Base-by-base conservation (phyloP, 2,113 vertebrate genomes). In the Oreochromis tanganicae region DNA sequence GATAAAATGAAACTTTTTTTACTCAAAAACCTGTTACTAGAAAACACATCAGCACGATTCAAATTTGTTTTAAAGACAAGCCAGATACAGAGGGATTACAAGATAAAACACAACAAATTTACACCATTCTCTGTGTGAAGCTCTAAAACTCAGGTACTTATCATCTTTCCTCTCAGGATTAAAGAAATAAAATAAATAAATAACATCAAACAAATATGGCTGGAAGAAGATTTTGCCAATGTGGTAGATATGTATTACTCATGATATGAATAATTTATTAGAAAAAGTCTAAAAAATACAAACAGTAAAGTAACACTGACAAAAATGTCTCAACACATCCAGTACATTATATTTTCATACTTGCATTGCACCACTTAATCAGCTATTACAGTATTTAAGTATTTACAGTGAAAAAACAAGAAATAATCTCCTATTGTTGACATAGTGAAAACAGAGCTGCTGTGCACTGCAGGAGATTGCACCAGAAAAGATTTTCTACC, bases 261-360 rank as follows among this genome's bases (percentile, higher is more conserved):
- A 61, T 38, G 3, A 83, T 83, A 80, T 89, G 52, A 88, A 91
- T 86, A 27, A 87, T 93, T 93, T 92, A 92, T 93, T 93, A 87
- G 61, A 88, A 87, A 89, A 94, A 88, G 80, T 84, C 24, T 87
- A 36, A 88, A 94, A 94, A 93, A 88, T 89, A 89, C 59, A 82
- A 89, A 90, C 71, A 81, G 46, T 46, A 79, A 27, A 48, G 27
- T 63, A 17, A 87, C 86, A 86, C 46, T 71, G 82, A 91, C 82
- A 91, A 91, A 81, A 68, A 71, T 79, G 46, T 19, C 46, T 59
- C 85, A 81, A 82, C 36, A 86, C 63, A 57, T 90, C 34, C 81
- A 83, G 34, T 36, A 88, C 83, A 81, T 29, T 71, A 85, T 24
- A 78, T 86, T 52, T 63, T 52, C 66, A 80, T 54, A 48, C 75